Evolutionary conservation across 2,113 vertebrate species (phyloP), one percentile per base, ranked within the genome.

Genomic region (Garra rufa): DNA sequence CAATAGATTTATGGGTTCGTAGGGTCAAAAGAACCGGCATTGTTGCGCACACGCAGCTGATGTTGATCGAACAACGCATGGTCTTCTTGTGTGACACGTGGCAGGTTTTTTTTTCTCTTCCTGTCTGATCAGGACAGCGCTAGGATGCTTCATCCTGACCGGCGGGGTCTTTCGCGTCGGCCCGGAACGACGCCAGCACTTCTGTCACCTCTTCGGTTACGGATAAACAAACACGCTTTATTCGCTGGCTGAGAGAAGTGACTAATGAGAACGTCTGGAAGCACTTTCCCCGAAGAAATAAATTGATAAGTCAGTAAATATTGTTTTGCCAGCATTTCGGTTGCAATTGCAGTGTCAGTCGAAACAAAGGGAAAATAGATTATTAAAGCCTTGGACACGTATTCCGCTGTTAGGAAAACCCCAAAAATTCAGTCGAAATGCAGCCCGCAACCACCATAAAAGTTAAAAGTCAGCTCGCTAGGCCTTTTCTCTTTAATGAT

Each of bases 391-490:
- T 65, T 87, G 92, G 93, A 93, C 91, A 61, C 74, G 48, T 81
- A 75, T 84, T 84, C 13, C 89, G 88, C 89, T 91, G 89, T 88
- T 43, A 73, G 38, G 41, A 75, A 77, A 91, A 89, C 83, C 83
- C 59, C 4, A 70, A 75, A 65, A 38, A 79, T 79, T 24, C 69
- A n/a, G 26, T 50, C 15, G 48, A 69, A 83, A 86, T 86, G n/a
- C 91, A 92, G 88, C 88, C 92, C 90, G 87, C 89, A 91, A 91
- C 92, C 90, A 92, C 92, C 92, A 93, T 94, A 94, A 94, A 94
- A 95, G 91, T 94, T 93, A 93, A 95, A 94, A 94, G 93, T 93
- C 89, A 91, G 93, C 93, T 92, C 91, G 5, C 93, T 93, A 90
- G 5, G 79, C 34, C 73, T 52, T 82, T 80, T 80, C 81, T 83